phyloP scores from a whole-genome alignment of 2,797 vertebrate species.

The Ptychobarbus kaznakovi region DNA sequence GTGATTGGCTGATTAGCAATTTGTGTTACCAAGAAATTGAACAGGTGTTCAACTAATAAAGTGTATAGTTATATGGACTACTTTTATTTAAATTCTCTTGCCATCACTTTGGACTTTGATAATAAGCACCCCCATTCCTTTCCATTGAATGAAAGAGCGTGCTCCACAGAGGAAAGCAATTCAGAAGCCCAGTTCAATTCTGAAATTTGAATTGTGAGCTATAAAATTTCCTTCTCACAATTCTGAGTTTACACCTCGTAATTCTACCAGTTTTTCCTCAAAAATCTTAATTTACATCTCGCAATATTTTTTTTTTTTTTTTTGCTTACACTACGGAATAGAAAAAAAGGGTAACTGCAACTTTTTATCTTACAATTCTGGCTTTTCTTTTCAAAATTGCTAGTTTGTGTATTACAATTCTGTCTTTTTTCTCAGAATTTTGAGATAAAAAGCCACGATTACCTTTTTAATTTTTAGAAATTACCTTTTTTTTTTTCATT shows the following conservation, averaged over 20 bases:
- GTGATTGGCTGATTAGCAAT: too few species aligned
- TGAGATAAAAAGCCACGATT: too few species aligned
- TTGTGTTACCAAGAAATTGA: too few species aligned
- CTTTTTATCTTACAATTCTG: not conserved
- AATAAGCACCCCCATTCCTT: not conserved
- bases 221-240: not conserved
- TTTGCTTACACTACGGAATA: not conserved
- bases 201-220: too few species aligned
- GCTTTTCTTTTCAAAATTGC: not conserved
- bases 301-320: not conserved
- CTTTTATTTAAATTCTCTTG: not conserved
- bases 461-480: too few species aligned
- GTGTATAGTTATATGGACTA: not conserved
- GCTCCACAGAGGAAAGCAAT: not conserved
- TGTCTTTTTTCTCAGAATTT: too few species aligned
- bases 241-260: not conserved
- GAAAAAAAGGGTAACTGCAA: not conserved
- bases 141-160: not conserved
- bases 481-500: too few species aligned
- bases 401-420: too few species aligned
- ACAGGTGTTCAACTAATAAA: too few species aligned
- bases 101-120: not conserved
- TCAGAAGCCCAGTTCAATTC: too few species aligned
- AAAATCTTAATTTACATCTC: too few species aligned
- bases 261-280: too few species aligned